A percentile compares a stretch with the other conserved stretches of the same genome.
phyloP scores from a whole-genome alignment of 2,797 vertebrate species.

The Sternarchorhynchus goeldii region DNA sequence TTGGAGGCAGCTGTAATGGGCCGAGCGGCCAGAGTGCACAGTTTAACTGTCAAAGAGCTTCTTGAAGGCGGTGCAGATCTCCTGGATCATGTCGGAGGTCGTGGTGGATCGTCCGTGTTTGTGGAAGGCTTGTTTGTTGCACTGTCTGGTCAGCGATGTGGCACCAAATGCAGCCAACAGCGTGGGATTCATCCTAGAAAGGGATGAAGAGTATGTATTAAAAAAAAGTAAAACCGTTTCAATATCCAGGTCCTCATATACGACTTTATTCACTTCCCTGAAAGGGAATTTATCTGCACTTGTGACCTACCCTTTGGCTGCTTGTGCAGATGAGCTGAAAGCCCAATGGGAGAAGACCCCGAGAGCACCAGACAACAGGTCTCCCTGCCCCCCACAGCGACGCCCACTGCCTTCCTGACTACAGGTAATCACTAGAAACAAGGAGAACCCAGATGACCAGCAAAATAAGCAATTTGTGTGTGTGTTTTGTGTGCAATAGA shows the following conservation, averaged over 20 bases:
- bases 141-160: slow-evolving; percentile 89
- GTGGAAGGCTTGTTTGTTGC: slow-evolving; percentile 92
- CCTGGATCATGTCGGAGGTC: slow-evolving; percentile 92
- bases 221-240: not conserved
- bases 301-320: slow-evolving; percentile 78
- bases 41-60: slow-evolving; percentile 87
- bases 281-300: not conserved
- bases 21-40: not conserved
- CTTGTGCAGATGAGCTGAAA: slow-evolving; percentile 78
- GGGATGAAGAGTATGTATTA: not conserved
- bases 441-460: not conserved
- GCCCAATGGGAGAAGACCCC: slow-evolving; percentile 95
- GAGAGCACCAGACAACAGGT: slow-evolving; percentile 91
- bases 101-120: slow-evolving; percentile 88
- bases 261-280: not conserved
- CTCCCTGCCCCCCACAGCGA: slow-evolving; percentile 95
- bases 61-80: slow-evolving; percentile 89
- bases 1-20: not conserved
- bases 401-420: slow-evolving; percentile 87
- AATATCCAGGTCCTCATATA: not conserved
- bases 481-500: not conserved
- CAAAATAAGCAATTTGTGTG: not conserved
- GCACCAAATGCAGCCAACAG: slow-evolving; percentile 91
- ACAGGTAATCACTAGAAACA: slow-evolving; percentile 82
- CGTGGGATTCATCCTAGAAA: slow-evolving; percentile 85